These are phyloP conservation scores for Palythoa grandis DNA, from an alignment of 92 coral and sea anemone genomes.

Conservation along the genomic window DNA sequence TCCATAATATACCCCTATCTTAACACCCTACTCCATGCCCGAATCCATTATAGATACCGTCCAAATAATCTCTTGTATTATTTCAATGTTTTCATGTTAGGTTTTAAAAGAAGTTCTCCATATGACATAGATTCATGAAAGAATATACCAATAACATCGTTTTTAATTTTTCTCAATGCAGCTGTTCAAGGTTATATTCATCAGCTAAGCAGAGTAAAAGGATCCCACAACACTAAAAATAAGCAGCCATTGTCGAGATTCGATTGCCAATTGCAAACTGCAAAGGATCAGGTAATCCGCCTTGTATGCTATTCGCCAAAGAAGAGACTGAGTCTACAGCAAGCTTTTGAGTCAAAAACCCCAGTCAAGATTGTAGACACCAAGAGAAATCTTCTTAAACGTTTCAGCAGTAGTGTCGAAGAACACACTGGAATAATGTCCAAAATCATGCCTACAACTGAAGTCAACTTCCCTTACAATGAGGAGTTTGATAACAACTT, in stretches of 20 bases:
- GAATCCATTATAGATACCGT: constrained; percentile 25
- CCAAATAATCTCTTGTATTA: constrained; percentile 25
- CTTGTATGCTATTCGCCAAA: constrained; percentile 35
- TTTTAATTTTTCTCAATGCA: constrained; percentile 17
- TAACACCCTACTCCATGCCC: constrained; percentile 28
- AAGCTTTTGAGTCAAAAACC: constrained; percentile 39
- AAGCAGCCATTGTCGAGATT: constrained; percentile 30
- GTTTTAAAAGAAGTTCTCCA: constrained; percentile 25
- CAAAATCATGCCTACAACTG: constrained; percentile 23
- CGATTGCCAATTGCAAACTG: constrained; percentile 42
- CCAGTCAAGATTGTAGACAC: constrained; percentile 35
- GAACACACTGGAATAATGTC: constrained; percentile 33
- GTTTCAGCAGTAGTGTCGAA: constrained; percentile 33
- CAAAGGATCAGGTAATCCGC: constrained; percentile 38
- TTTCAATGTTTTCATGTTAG: constrained; percentile 22
- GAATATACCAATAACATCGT: constrained; percentile 17
- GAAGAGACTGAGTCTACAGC: constrained; percentile 40
- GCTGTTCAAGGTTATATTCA: constrained; percentile 30
- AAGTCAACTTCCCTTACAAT: constrained; percentile 29
- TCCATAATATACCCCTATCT: constrained; percentile 28
- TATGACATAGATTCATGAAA: constrained; percentile 29
- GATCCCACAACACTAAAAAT: constrained; percentile 27
- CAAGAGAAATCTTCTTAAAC: constrained; percentile 20
- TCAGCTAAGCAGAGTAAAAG: constrained; percentile 21
- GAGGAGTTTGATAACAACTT: constrained; percentile 21